Conservation (phyloP, 2,888 invertebrate genomes). For the Apodemia mormo region DNA sequence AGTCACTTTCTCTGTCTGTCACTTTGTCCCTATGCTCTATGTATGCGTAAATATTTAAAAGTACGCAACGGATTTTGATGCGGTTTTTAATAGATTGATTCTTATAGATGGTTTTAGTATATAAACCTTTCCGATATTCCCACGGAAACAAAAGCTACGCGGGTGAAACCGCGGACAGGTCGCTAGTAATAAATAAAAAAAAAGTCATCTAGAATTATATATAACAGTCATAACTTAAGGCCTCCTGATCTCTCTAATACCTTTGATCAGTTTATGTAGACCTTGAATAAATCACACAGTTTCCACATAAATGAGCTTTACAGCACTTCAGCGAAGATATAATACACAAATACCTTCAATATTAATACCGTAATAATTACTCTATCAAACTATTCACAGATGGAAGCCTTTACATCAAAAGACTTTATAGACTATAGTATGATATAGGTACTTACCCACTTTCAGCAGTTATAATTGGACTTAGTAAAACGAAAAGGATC, state of each 20-base stretch:
- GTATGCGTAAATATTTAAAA: no score
- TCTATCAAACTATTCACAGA: constrained; percentile 12
- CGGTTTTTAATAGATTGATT: no score
- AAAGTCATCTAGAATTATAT: no score
- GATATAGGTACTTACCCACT: background rate
- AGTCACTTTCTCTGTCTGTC: no score
- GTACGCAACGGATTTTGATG: no score
- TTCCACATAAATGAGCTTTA: constrained; percentile 9
- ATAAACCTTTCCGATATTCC: no score
- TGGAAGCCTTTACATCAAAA: constrained; percentile 8
- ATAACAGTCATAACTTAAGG: background rate
- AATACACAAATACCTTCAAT: constrained; percentile 1
- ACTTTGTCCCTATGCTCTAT: no score
- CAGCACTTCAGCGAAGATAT: background rate
- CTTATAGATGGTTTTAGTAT: no score
- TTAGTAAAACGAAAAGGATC: no score
- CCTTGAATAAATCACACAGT: background rate
- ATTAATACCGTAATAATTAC: constrained; percentile 10
- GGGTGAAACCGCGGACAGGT: no score
- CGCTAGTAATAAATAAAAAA: no score
- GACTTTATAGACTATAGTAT: background rate
- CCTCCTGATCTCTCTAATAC: background rate
- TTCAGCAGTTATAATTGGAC: background rate
- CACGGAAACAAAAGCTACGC: no score
- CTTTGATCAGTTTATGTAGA: background rate